Evolutionary conservation across 2,797 vertebrate species (phyloP), one percentile per base, ranked within the genome.

Genomic region (Mycteria americana): DNA sequence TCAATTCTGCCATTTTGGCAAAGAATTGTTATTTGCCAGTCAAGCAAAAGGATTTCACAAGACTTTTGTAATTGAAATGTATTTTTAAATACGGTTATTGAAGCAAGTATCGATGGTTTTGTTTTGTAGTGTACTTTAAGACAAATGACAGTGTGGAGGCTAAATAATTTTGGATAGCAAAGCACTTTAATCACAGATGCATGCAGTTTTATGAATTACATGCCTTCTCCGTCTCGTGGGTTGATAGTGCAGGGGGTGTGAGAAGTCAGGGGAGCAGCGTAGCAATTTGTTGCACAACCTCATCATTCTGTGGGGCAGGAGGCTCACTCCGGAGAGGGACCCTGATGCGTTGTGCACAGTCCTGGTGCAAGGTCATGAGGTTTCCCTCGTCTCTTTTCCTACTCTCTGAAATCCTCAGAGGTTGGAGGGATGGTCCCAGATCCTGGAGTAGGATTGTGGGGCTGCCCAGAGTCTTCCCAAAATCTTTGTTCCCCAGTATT

Each of bases 251-350:
- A 56, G 56, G 25, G 31, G 5, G 39, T 8, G 1, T 77, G 68
- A 64, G 60, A 48, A 37, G 60, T 73, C 11, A 14, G 13, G 31
- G 30, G 46, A 92, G 25, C 54, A 63, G 33, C 2, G 1, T 17
- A 59, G 43, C 43, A 18, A 13, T 57, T 62, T 41, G 13, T 64
- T 72, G 18, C 25, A 27, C 6, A 16, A 13, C 0, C 9, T 70
- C 24, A 18, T 89, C 0, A 0, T 45, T 62, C 46, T 2, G 0
- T 56, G 33, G 8, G 30, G 18, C 10, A 10, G 45, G 53, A 86
- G 25, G 17, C 9, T 89, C 9, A 5, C 13, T 50, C 3, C 2
- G 1, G 3, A 45, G 67, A 48, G 27, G 28, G 41, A 35, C 22
- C 27, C 41, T 60, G n/a, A 9, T 14, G 48, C 2, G 0, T 6